These are phyloP conservation scores for Druceiella hillmani DNA, from an alignment of 2,888 invertebrate genomes.

Conservation along the genomic window DNA sequence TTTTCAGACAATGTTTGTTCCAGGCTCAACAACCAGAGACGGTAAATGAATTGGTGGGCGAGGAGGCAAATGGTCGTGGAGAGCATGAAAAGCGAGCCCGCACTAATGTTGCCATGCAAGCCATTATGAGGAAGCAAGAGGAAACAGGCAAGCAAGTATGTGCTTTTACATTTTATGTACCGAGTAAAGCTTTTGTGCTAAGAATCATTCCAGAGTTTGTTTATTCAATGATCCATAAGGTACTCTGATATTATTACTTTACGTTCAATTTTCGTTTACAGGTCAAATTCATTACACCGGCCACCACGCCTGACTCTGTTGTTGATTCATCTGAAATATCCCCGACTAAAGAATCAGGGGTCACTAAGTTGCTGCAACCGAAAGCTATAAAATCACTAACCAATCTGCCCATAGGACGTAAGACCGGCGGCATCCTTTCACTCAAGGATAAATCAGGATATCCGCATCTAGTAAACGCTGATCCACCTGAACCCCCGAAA, in stretches of 20 bases:
- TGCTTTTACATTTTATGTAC: neutral
- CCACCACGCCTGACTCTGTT: conserved; percentile 39
- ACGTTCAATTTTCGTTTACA: conserved; percentile 28
- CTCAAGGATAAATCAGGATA: conserved; percentile 50
- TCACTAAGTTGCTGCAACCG: conserved; percentile 37
- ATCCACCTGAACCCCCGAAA: conserved; percentile 30
- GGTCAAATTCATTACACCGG: conserved; percentile 55
- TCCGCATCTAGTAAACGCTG: conserved; percentile 44
- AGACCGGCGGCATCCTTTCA: conserved; percentile 49
- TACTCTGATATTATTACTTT: too few relatives aligned
- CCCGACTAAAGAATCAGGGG: conserved; percentile 28
- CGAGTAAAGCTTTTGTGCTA: too few relatives aligned
- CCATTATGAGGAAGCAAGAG: conserved; percentile 66
- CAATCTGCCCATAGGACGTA: conserved; percentile 40
- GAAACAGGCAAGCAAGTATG: conserved; percentile 61
- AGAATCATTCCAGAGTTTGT: too few relatives aligned
- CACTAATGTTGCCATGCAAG: conserved; percentile 77
- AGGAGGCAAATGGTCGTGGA: conserved; percentile 29
- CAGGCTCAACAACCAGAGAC: conserved; percentile 16
- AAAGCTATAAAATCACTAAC: conserved; percentile 37
- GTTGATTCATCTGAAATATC: conserved; percentile 29
- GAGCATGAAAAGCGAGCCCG: conserved; percentile 37
- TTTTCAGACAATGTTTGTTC: neutral
- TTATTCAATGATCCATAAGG: too few relatives aligned
- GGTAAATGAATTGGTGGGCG: neutral